A percentile compares a stretch with the other conserved stretches of the same genome.
These are phyloP conservation scores for Sebastes fasciatus DNA, from an alignment of 2,113 vertebrate species.

Conservation along the genomic window DNA sequence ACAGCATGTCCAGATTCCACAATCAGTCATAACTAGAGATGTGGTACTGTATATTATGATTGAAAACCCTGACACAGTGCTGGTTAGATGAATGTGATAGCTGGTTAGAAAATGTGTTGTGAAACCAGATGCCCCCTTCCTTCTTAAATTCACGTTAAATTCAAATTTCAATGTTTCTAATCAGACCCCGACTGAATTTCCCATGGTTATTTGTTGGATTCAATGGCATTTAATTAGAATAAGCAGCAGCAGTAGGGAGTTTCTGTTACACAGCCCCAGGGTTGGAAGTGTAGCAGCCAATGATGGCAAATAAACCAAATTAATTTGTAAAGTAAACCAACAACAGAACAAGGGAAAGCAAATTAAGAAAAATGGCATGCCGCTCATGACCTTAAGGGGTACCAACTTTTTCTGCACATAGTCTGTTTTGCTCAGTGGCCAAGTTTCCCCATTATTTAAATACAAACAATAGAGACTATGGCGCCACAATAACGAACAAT, in stretches of 20 bases:
- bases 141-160: neutral
- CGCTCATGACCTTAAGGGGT: neutral
- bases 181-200: neutral
- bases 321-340: slow-evolving; percentile 25
- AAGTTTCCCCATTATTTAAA: neutral
- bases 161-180: neutral
- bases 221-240: neutral
- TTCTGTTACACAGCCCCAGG: neutral
- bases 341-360: neutral
- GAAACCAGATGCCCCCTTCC: neutral
- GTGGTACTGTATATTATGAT: neutral
- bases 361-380: neutral
- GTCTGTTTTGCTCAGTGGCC: neutral
- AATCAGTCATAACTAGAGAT: slow-evolving; percentile 5
- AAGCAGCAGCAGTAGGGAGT: neutral
- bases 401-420: neutral
- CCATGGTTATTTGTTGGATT: neutral
- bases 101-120: neutral
- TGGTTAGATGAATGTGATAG: neutral
- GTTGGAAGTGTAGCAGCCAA: neutral
- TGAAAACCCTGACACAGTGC: neutral
- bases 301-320: slow-evolving; percentile 15
- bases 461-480: neutral
- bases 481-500: neutral
- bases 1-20: neutral